phyloP scores from a whole-genome alignment of 2,113 vertebrate species.

The Apeltes quadracus region DNA sequence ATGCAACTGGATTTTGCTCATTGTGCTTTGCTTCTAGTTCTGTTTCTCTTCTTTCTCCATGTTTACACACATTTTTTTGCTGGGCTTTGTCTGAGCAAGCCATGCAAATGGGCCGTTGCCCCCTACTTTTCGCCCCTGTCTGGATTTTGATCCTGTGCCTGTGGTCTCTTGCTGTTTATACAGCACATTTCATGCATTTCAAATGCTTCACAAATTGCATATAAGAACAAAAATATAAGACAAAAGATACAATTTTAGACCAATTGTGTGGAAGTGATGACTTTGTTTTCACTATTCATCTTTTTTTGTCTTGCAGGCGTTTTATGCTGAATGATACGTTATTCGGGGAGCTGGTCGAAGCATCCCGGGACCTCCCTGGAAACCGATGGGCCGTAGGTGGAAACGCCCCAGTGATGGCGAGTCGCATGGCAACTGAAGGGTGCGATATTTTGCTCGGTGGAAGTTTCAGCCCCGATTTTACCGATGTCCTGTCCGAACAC shows the following conservation, averaged over 20 bases:
- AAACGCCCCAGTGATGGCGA: conserved; percentile 86
- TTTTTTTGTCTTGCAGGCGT: conserved; percentile 68
- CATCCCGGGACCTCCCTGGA: conserved; percentile 81
- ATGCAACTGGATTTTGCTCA: background rate
- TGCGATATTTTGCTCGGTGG: conserved; percentile 85
- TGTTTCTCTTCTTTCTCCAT: background rate
- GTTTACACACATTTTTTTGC: background rate
- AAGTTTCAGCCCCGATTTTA: conserved; percentile 82
- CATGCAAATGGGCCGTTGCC: background rate
- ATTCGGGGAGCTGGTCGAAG: conserved; percentile 82
- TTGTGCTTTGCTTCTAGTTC: background rate
- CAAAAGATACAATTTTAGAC: background rate
- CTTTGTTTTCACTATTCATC: background rate
- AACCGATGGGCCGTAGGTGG: conserved; percentile 86
- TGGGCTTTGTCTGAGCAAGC: background rate
- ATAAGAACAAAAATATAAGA: background rate
- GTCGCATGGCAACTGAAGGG: conserved; percentile 84
- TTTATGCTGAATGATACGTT: conserved; percentile 83
- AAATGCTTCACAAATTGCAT: background rate
- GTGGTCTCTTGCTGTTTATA: background rate
- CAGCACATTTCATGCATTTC: background rate
- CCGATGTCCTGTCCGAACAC: conserved; percentile 79
- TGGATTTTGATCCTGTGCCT: background rate
- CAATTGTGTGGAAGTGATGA: background rate
- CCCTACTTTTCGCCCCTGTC: background rate